phyloP scores from a whole-genome alignment of 2,888 invertebrate species.

The Drosophila subquinaria region DNA sequence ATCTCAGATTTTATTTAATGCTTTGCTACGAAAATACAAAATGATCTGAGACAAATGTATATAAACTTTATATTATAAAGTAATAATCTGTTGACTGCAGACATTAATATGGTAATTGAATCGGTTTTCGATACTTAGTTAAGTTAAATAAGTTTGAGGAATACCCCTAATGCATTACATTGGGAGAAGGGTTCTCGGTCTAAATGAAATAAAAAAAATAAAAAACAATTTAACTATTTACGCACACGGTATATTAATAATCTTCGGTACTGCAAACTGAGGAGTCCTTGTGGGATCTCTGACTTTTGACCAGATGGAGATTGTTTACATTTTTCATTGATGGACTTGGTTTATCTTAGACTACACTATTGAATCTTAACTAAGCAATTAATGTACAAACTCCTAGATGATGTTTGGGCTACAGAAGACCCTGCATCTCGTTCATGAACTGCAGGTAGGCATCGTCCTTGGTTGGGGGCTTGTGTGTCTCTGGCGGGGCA shows the following conservation, averaged over 20 bases:
- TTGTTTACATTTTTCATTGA: not conserved
- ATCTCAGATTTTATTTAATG: conserved; percentile 5
- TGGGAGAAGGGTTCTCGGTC: not conserved
- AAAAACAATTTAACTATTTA: not conserved
- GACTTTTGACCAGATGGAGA: conserved; percentile 2
- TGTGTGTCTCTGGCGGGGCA: conserved; percentile 76
- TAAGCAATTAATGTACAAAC: conserved; percentile 37
- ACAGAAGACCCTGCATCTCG: conserved; percentile 98
- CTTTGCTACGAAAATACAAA: conserved; percentile 19
- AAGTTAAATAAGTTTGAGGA: not conserved
- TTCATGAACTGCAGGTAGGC: conserved; percentile 99
- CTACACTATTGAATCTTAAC: conserved; percentile 24
- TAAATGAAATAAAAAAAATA: not conserved
- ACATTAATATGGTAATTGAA: not conserved
- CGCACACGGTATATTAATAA: not conserved
- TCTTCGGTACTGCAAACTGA: not conserved
- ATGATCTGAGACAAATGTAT: conserved; percentile 14
- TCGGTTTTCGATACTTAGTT: not conserved
- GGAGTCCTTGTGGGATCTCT: not conserved
- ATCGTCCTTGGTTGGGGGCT: conserved; percentile 94
- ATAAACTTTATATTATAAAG: no score
- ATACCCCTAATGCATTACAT: not conserved
- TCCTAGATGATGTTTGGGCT: conserved; percentile 63
- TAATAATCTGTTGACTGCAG: conserved; percentile 2
- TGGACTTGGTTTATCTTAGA: conserved; percentile 1